These are phyloP conservation scores for Plodia interpunctella DNA, from an alignment of 1,140 invertebrate genomes.

Conservation along the genomic window DNA sequence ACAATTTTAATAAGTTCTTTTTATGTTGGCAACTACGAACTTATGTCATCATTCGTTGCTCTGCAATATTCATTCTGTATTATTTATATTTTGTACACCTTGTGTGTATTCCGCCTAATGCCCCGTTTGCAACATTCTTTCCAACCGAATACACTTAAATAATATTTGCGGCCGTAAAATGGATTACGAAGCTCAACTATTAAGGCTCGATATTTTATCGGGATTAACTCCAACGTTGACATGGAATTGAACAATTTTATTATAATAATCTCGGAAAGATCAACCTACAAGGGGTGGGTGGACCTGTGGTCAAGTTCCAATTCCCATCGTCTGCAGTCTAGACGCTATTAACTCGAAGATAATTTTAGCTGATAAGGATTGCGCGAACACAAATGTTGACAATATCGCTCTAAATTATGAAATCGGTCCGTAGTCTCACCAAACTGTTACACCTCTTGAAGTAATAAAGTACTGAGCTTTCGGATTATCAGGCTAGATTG, in stretches of 20 bases:
- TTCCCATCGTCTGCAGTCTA: slow-evolving; percentile 42
- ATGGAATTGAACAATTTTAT: too few species aligned
- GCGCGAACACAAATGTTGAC: background rate
- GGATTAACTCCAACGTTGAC: background rate
- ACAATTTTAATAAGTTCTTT: too few species aligned
- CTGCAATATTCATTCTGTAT: too few species aligned
- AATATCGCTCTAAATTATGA: too few species aligned
- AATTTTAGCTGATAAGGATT: slow-evolving; percentile 13
- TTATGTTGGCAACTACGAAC: too few species aligned
- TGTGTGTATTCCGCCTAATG: slow-evolving; percentile 28
- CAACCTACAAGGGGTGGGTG: slow-evolving; percentile 33
- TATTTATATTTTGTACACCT: slow-evolving; percentile 10
- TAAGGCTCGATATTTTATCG: background rate
- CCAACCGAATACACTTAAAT: slow-evolving; percentile 22
- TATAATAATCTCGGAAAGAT: slow-evolving; percentile 36
- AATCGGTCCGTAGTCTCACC: too few species aligned
- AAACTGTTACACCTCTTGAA: too few species aligned
- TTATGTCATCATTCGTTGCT: too few species aligned
- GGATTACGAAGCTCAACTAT: slow-evolving; percentile 1
- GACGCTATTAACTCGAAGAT: slow-evolving; percentile 37
- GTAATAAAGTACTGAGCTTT: too few species aligned
- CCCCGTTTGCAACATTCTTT: slow-evolving; percentile 36
- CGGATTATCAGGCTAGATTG: too few species aligned
- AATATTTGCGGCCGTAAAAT: slow-evolving; percentile 12
- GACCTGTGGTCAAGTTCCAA: slow-evolving; percentile 33